phyloP scores from a whole-genome alignment of 1,140 invertebrate species.

The Calephelis nemesis region DNA sequence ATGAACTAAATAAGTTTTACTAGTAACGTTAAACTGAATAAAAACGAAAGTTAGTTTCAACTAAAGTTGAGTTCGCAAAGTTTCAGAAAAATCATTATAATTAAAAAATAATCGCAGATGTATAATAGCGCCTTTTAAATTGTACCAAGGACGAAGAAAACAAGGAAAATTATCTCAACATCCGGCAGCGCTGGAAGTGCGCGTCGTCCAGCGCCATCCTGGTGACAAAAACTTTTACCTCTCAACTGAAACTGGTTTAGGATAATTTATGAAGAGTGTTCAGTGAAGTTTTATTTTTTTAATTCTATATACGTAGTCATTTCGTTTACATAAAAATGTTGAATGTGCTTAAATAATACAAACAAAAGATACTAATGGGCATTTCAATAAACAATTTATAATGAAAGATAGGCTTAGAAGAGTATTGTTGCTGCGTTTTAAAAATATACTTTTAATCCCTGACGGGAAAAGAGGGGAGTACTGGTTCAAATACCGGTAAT shows the following conservation, averaged over 20 bases:
- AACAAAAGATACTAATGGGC: no score
- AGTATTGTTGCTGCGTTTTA: no score
- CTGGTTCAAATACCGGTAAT: no score
- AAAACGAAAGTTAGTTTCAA: background rate
- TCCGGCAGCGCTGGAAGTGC: background rate
- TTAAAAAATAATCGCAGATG: background rate
- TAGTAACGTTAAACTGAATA: background rate
- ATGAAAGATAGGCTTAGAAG: no score
- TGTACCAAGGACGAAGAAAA: background rate
- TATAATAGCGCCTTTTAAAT: background rate
- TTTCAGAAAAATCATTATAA: no score
- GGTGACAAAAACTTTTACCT: slow-evolving; percentile 6
- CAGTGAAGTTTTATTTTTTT: background rate
- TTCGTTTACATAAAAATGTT: no score
- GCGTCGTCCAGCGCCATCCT: background rate
- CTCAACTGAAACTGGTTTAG: slow-evolving; percentile 1
- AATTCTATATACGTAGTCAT: background rate
- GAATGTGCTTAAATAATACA: no score
- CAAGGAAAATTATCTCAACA: background rate
- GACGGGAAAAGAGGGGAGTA: no score
- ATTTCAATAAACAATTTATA: no score
- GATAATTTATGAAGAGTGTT: slow-evolving; percentile 3
- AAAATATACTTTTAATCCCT: no score
- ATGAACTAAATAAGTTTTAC: no score
- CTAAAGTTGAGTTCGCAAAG: no score